These are phyloP conservation scores for Craseonycteris thonglongyai DNA, from an alignment of 2,113 vertebrate genomes.

Conservation along the genomic window DNA sequence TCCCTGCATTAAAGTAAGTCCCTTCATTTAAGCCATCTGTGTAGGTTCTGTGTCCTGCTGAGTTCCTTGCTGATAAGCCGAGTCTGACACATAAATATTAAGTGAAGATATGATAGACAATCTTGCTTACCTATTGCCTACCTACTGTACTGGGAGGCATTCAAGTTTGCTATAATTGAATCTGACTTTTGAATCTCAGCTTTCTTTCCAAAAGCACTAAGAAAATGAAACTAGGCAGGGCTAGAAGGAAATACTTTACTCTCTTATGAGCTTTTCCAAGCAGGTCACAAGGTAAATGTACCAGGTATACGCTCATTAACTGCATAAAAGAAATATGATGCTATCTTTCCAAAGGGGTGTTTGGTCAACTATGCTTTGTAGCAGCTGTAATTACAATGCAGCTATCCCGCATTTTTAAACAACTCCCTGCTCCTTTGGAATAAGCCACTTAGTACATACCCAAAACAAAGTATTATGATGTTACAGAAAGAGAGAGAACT, in stretches of 20 bases:
- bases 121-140: neutral
- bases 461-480: conserved; percentile 66
- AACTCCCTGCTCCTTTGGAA: conserved; percentile 73
- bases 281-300: conserved; percentile 72
- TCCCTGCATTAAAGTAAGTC: neutral
- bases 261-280: conserved; percentile 61
- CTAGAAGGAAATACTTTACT: conserved; percentile 58
- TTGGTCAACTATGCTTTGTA: conserved; percentile 75
- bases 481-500: conserved; percentile 70
- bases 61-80: neutral
- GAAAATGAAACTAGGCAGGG: conserved; percentile 13
- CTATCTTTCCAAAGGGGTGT: conserved; percentile 73
- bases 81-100: neutral
- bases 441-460: conserved; percentile 70
- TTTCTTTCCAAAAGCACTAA: conserved; percentile 56
- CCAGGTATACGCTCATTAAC: conserved; percentile 74
- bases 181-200: neutral
- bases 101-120: neutral
- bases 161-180: neutral
- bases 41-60: neutral
- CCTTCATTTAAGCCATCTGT: neutral
- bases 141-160: neutral
- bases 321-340: conserved; percentile 73
- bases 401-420: conserved; percentile 77
- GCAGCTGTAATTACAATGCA: conserved; percentile 72